Evolutionary conservation across 2,113 vertebrate genomes (phyloP).

Genomic region (Steatornis caripensis): DNA sequence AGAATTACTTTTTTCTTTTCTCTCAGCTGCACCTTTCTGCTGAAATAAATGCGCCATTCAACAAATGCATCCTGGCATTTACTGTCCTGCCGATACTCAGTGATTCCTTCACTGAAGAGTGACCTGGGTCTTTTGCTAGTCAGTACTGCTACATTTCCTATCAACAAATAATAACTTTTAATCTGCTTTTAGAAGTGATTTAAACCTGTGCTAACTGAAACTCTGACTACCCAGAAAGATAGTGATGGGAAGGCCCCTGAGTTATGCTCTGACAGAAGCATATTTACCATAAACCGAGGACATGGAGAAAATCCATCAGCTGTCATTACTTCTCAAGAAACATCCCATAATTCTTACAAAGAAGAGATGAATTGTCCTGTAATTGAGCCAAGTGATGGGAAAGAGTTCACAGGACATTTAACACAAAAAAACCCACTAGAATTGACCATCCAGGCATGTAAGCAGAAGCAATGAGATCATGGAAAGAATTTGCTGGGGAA

Average conservation of each 20-base stretch:
- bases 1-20: background rate
- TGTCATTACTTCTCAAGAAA: background rate
- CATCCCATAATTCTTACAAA: background rate
- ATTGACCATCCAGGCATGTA: background rate
- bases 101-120: background rate
- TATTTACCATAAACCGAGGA: background rate
- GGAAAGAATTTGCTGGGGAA: background rate
- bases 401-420: background rate
- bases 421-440: background rate
- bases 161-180: background rate
- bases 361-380: background rate
- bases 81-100: background rate
- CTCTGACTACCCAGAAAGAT: background rate
- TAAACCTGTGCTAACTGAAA: background rate
- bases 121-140: background rate
- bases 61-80: background rate
- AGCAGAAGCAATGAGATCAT: background rate
- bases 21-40: background rate
- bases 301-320: background rate
- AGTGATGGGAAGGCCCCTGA: background rate
- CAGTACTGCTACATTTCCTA: background rate
- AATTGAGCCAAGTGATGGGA: background rate
- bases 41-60: background rate
- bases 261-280: background rate
- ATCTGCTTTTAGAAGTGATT: background rate